Conservation (phyloP, 2,797 vertebrate species). For the Naso thynnoides region DNA sequence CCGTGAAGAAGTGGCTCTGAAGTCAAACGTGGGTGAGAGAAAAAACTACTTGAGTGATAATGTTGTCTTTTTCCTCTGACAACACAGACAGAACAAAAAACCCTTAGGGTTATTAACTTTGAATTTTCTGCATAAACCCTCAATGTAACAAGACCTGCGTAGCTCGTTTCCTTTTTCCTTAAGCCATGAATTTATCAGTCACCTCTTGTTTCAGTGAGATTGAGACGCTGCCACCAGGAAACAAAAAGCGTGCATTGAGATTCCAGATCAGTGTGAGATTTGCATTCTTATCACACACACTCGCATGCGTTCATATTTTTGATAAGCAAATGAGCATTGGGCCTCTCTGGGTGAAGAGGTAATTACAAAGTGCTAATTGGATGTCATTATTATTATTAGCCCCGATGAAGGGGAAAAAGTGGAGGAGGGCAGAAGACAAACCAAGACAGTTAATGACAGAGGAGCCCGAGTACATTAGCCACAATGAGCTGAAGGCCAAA, state of each 20-base stretch:
- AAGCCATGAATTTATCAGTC: no score
- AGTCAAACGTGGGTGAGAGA: no score
- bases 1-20: no score
- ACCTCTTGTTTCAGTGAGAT: not conserved
- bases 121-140: no score
- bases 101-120: no score
- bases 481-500: slow-evolving; percentile 12
- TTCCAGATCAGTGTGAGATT: slow-evolving; percentile 42
- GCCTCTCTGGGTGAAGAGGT: slow-evolving; percentile 57
- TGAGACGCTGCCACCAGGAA: not conserved
- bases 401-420: slow-evolving; percentile 3
- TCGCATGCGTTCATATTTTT: slow-evolving; percentile 7
- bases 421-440: slow-evolving; percentile 43
- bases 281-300: slow-evolving; percentile 25
- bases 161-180: no score
- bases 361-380: slow-evolving; percentile 74
- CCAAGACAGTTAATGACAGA: slow-evolving; percentile 8
- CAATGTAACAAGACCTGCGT: no score
- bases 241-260: slow-evolving; percentile 12
- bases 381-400: slow-evolving; percentile 70
- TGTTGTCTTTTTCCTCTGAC: no score
- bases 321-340: slow-evolving; percentile 64
- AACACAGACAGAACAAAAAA: no score
- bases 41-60: no score
- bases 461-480: slow-evolving; percentile 11